These are phyloP conservation scores for Peromyscus attwateri DNA, from an alignment of 2,797 vertebrate genomes.

Conservation along the genomic window DNA sequence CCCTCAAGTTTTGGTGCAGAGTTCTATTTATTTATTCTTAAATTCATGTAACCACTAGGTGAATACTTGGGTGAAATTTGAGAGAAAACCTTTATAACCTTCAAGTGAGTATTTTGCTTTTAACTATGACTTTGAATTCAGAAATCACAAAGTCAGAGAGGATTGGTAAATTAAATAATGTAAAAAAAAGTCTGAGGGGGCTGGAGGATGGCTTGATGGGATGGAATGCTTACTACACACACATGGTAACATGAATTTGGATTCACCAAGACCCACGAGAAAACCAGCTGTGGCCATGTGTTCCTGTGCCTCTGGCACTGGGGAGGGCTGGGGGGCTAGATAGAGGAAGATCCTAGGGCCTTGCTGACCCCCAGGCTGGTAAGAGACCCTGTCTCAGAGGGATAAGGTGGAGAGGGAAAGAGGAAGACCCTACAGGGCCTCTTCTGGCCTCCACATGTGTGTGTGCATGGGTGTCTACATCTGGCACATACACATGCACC, in stretches of 20 bases:
- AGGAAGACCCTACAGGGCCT: not conserved
- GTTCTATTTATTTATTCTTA: not conserved
- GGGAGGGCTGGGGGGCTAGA: not conserved
- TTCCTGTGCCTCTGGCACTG: not conserved
- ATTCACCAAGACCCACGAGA: not conserved
- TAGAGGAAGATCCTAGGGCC: not conserved
- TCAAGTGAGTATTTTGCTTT: not conserved
- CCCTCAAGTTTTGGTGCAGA: not conserved
- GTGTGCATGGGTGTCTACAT: not conserved
- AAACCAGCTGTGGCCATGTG: not conserved
- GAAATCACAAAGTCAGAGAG: not conserved
- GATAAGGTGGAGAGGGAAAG: not conserved
- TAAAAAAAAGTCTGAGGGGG: not conserved
- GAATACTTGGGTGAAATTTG: not conserved
- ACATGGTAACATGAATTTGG: not conserved
- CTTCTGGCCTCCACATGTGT: not conserved
- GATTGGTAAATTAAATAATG: not conserved
- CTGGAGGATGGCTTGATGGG: not conserved
- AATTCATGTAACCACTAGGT: not conserved
- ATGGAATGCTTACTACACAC: too few relatives aligned
- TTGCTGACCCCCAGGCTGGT: not conserved
- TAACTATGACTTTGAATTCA: slow-evolving; percentile 24
- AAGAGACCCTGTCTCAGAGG: not conserved
- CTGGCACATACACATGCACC: not conserved
- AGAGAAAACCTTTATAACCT: slow-evolving; percentile 2